A percentile compares a stretch with the other conserved stretches of the same genome.
Conservation (phyloP, 1,140 invertebrate genomes). For the Triops cancriformis region DNA sequence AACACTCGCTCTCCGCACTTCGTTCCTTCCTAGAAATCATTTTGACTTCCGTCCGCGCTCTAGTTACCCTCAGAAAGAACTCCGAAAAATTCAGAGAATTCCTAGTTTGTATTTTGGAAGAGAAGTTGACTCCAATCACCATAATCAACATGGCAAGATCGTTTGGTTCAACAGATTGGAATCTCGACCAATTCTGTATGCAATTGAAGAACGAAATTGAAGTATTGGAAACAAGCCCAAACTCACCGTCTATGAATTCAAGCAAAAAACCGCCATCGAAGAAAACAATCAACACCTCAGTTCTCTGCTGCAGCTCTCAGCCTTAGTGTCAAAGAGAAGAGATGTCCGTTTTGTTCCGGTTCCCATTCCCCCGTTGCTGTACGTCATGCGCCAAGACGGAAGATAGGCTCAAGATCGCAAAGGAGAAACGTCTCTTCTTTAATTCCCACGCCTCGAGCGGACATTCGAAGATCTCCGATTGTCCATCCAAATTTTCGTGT, state of each 20-base stretch:
- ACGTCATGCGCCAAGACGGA: neutral
- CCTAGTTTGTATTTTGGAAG: constrained; percentile 19
- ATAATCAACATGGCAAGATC: neutral
- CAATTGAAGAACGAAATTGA: constrained; percentile 1
- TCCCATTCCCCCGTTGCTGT: neutral
- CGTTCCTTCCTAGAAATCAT: constrained; percentile 16
- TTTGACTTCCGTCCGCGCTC: neutral
- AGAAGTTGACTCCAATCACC: neutral
- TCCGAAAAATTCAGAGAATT: constrained; percentile 17
- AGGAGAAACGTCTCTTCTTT: neutral
- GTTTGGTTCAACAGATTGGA: neutral
- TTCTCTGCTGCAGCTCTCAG: neutral
- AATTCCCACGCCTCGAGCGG: neutral
- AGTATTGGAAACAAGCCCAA: constrained; percentile 15
- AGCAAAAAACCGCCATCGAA: neutral
- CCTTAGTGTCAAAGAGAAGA: neutral
- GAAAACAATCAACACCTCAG: neutral
- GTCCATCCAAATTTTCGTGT: constrained; percentile 1
- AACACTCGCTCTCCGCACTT: neutral
- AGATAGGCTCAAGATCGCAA: neutral
- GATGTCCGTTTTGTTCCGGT: neutral
- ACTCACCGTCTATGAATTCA: neutral
- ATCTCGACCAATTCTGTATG: neutral
- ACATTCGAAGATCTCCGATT: neutral
- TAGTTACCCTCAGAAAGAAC: constrained; percentile 8